Base-by-base conservation (phyloP, 2,797 vertebrate genomes). In the Fratercula arctica region DNA sequence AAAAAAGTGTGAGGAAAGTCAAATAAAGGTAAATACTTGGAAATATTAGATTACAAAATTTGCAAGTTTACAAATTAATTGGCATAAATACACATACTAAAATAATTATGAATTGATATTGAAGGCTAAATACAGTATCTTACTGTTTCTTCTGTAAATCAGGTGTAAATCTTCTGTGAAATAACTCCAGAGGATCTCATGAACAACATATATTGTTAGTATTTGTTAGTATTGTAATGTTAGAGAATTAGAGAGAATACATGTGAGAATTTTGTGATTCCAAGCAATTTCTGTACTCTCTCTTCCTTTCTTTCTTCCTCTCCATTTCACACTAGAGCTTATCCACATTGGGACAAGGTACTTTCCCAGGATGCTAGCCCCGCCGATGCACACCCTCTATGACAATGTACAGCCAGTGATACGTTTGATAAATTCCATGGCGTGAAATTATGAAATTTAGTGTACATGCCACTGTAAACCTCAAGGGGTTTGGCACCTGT, bases 11-110 rank as follows among this genome's bases (percentile, higher is more conserved):
- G 50, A 76, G 69, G 35, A 85, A 66, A 73, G 77, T 80, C 70
- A 93, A 95, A 85, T 90, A 37, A 92, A 81, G 33, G 61, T 45
- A 94, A 86, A 87, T 45, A 26, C 41, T 63, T 76, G 33, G 51
- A 39, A 73, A 79, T 78, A 33, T 43, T 84, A 82, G 26, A 53
- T 67, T 41, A 92, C 29, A 91, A 89, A 74, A 79, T 48, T 11
- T 90, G 14, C 43, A 76, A 50, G 50, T 70, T 90, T 93, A 60
- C 15, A 63, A 84, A 77, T 54, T 78, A 85, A 79, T 85, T 87
- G 64, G 15, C 35, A 74, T 76, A 87, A 86, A 75, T 35, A 41
- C 24, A 79, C 16, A 16, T 57, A 37, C 21, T 43, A 37, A 93
- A 72, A 51, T 81, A 85, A 84, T 70, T 67, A 37, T 48, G 45